Base-by-base conservation (phyloP, 2,888 invertebrate genomes). In the Serrognathus titanus region DNA sequence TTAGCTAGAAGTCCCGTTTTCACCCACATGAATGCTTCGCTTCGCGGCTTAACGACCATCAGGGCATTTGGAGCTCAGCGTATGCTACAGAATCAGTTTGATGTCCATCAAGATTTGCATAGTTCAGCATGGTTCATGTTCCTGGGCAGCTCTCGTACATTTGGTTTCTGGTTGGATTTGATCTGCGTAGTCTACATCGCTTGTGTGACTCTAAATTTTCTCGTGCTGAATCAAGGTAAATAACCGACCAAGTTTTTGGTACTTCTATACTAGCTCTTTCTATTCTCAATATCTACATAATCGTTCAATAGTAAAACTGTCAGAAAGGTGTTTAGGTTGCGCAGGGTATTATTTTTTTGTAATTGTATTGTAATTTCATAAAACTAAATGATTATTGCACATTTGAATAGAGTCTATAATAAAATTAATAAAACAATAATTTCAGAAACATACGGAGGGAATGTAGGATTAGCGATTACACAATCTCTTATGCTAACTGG, bases 21-120 rank as follows among this genome's bases (percentile, higher is more conserved):
- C 71, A 84, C 86, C 2, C 87, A 92, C 66, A 79, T 92, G 55
- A 88, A 85, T 65, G 85, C 89, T 47, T 86, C 89, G 0, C 80
- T 93, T 35, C 85, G 89, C 71, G 92, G 92, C 1, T 75, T 93
- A 1, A 82, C 86, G n/a, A 90, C 91, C 0, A 88, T 93, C 20
- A 79, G 92, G 63, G 88, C 90, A 0, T 86, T 88, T 65, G 79
- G 82, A 54, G 87, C 86, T 0, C 83, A 88, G 72, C 75, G 81
- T n/a, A 80, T 83, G n/a, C 81, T 92, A 51, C 81, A 82, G 38
- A 73, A 74, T 38, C 85, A 87, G 65, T 87, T 88, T 67, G 85
- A 87, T 67, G 77, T 79, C 12, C 82, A 83, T 63, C 84, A 85
- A 68, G 85, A 86, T 68, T 69, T 80, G 0, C 90, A 92, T 69